phyloP scores from a whole-genome alignment of 2,797 vertebrate genomes.

The Todus mexicanus region DNA sequence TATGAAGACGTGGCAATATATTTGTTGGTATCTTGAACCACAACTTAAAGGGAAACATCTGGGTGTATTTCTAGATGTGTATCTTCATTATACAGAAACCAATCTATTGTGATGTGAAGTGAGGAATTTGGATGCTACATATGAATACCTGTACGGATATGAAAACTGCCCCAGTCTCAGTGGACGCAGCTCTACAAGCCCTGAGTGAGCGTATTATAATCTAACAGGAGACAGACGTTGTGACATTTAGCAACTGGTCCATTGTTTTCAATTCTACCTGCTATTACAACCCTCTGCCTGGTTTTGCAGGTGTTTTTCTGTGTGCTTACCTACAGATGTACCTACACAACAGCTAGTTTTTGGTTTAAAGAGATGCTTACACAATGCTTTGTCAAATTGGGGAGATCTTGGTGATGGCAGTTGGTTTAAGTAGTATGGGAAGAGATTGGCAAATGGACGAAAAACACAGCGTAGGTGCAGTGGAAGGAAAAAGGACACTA shows the following conservation, averaged over 20 bases:
- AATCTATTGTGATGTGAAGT: background rate
- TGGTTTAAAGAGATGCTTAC: background rate
- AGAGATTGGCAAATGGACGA: background rate
- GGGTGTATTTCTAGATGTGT: background rate
- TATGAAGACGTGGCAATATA: background rate
- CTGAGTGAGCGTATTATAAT: background rate
- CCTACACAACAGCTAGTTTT: background rate
- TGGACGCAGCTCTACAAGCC: background rate
- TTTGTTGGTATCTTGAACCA: background rate
- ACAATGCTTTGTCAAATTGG: background rate
- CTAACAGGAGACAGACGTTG: background rate
- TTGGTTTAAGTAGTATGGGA: background rate
- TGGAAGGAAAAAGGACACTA: background rate
- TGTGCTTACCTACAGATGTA: background rate
- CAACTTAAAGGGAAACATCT: background rate
- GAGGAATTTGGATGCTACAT: background rate
- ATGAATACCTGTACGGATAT: background rate
- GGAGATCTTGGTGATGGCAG: background rate
- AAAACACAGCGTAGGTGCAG: background rate
- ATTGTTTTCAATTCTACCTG: background rate
- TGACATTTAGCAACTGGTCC: background rate
- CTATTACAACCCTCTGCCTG: background rate
- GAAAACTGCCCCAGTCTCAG: background rate
- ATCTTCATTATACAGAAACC: background rate
- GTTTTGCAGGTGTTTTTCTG: background rate